A percentile compares a stretch with the other conserved stretches of the same genome.
These are phyloP conservation scores for Drosophila testacea DNA, from an alignment of 2,888 invertebrate genomes.

Conservation along the genomic window DNA sequence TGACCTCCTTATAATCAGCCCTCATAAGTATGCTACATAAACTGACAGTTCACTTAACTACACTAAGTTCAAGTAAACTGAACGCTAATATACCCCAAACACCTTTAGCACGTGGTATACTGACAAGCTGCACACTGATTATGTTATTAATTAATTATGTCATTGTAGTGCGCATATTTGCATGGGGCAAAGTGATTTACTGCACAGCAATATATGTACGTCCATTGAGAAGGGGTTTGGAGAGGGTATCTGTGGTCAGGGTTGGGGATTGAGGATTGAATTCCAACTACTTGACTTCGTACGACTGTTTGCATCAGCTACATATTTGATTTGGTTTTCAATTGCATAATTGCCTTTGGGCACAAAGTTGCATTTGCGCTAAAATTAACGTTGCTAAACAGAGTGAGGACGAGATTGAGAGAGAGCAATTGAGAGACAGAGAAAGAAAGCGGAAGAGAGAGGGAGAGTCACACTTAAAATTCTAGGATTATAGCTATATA, in stretches of 20 bases:
- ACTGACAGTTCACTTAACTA: background rate
- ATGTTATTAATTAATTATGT: constrained; percentile 79
- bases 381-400: constrained; percentile 9
- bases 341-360: constrained; percentile 60
- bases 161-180: constrained; percentile 74
- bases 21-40: constrained; percentile 15
- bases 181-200: constrained; percentile 70
- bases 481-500: background rate
- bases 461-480: background rate
- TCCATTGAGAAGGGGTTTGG: background rate
- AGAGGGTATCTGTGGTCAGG: background rate
- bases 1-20: background rate
- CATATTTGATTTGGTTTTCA: constrained; percentile 66
- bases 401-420: background rate
- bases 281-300: constrained; percentile 41
- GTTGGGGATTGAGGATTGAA: constrained; percentile 14
- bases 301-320: constrained; percentile 51
- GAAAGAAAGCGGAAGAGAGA: background rate
- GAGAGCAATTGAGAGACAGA: background rate
- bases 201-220: constrained; percentile 44
- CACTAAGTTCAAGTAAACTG: background rate
- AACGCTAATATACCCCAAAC: background rate
- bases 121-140: constrained; percentile 72
- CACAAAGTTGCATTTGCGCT: constrained; percentile 12
- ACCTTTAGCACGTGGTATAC: constrained; percentile 24